Base-by-base conservation (phyloP, 2,797 vertebrate genomes). In the Sebastes reedi region DNA sequence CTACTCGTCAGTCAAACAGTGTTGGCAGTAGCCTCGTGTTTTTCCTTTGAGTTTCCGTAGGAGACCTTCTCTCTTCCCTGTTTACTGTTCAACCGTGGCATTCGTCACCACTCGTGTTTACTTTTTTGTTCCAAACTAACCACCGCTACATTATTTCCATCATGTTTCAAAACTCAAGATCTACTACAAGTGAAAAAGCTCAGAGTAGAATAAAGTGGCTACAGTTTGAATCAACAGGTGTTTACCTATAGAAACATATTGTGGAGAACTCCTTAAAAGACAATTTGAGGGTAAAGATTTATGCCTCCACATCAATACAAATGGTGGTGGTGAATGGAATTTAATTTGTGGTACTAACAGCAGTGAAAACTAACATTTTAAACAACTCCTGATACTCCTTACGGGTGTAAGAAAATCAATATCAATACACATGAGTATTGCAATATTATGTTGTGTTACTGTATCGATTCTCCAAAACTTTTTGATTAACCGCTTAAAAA, bases 1-100 rank as follows among this genome's bases (percentile, higher is more conserved):
- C 74, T 22, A 9, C 74, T 86, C 46, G 58, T 82, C 82, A 72
- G 66, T 83, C 73, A 81, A 58, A 72, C 46, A 3, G 60, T 5
- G 42, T 11, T 76, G 50, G 72, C 75, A 72, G 72, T 4, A 20
- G 59, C 27, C 20, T 12, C 1, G 60, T 36, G 18, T 75, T 67
- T 67, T 69, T 74, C 59, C 42, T 36, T 68, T 4, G 30, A 80
- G 66, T 75, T 75, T 59, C 27, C 12, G 6, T 12, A 16, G 25
- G 66, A 68, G 30, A 79, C 2, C 6, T 30, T 54, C 20, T 54
- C 20, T 2, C 70, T 67, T 29, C 36, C 22, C 55, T 10, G 32
- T 58, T 22, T 39, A 39, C 67, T 11, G 16, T 20, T 82, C 36
- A 36, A 10, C 54, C 60, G 13, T 22, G 8, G 36, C 20, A 59